Evolutionary conservation across 2,113 vertebrate genomes (phyloP).

Genomic region (Macroglossus sobrinus): DNA sequence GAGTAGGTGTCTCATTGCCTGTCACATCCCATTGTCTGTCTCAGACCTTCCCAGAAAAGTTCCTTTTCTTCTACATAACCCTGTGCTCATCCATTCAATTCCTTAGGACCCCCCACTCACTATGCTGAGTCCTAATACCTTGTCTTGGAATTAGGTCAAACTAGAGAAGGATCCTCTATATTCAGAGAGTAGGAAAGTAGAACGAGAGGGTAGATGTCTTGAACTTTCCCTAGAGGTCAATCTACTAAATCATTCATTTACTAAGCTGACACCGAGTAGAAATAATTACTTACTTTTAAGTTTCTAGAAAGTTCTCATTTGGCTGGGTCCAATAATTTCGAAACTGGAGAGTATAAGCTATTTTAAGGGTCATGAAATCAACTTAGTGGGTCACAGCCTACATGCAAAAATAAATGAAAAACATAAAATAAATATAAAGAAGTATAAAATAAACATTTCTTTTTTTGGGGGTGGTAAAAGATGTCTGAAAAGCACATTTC

Average conservation of each 20-base stretch:
- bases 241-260: background rate
- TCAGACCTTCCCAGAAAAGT: background rate
- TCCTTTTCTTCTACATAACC: background rate
- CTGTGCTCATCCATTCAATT: background rate
- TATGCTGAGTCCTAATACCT: background rate
- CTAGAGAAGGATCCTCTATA: background rate
- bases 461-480: background rate
- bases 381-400: slow-evolving; percentile 34
- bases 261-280: background rate
- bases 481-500: background rate
- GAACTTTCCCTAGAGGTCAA: background rate
- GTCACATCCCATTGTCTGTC: too few species aligned
- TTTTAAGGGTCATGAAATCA: slow-evolving; percentile 5
- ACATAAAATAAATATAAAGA: background rate
- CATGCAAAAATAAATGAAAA: slow-evolving; percentile 43
- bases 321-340: background rate
- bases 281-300: background rate
- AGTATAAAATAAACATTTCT: slow-evolving; percentile 29
- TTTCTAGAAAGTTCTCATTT: background rate
- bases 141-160: background rate
- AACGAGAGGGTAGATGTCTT: background rate
- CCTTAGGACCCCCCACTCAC: background rate
- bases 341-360: background rate
- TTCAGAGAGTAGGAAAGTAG: background rate
- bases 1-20: too few species aligned